Conservation (phyloP, 2,113 vertebrate genomes). For the Megaptera novaeangliae region DNA sequence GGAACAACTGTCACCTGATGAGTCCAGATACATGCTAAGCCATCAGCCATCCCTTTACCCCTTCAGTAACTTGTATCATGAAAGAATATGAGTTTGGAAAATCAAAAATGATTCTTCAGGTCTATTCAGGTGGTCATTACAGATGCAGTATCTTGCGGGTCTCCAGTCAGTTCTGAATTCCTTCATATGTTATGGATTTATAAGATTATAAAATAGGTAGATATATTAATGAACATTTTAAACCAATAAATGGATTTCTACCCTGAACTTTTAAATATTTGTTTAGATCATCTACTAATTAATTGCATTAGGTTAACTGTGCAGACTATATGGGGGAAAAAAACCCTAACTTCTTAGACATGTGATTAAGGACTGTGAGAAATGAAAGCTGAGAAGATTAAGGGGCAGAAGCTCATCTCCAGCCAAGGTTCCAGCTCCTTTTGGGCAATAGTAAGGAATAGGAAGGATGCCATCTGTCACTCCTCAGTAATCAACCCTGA, state of each 20-base stretch:
- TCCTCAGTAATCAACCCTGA: background rate
- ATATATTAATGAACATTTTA: background rate
- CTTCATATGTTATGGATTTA: background rate
- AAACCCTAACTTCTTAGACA: background rate
- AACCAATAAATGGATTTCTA: background rate
- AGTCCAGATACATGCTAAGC: background rate
- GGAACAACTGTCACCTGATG: background rate
- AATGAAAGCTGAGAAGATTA: background rate
- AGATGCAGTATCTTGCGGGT: background rate
- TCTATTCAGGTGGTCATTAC: background rate
- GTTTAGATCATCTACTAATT: background rate
- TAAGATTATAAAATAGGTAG: background rate
- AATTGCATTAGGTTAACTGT: background rate
- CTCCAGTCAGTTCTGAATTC: background rate
- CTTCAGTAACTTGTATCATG: background rate
- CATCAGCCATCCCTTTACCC: background rate
- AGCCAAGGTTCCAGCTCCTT: background rate
- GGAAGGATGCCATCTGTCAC: background rate
- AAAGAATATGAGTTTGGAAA: background rate
- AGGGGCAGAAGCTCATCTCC: background rate
- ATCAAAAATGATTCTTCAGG: background rate
- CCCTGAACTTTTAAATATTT: background rate
- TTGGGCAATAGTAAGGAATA: background rate
- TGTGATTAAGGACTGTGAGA: background rate
- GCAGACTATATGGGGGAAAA: background rate